phyloP scores from a whole-genome alignment of 92 coral and sea anemone species.

The Phymanthus crucifer region DNA sequence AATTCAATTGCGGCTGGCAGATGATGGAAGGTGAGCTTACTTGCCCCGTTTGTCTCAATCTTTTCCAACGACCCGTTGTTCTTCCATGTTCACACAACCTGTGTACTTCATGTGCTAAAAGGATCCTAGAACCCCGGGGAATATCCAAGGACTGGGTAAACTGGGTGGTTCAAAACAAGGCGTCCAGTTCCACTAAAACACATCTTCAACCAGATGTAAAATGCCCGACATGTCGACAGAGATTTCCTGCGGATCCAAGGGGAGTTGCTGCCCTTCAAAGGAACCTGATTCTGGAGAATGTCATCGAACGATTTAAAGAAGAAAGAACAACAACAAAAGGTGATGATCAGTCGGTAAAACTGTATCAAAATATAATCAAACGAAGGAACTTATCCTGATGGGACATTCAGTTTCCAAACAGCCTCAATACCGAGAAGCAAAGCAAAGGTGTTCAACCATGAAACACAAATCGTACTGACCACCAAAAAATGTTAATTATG shows the following conservation, averaged over 20 bases:
- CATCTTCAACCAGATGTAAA: constrained; percentile 87
- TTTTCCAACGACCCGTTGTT: constrained; percentile 76
- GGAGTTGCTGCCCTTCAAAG: constrained; percentile 80
- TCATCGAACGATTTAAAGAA: constrained; percentile 81
- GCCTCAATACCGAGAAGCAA: too few relatives aligned
- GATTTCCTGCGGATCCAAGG: constrained; percentile 72
- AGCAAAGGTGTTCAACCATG: not conserved
- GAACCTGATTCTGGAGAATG: constrained; percentile 76
- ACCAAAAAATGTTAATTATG: too few relatives aligned
- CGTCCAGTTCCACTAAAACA: constrained; percentile 57
- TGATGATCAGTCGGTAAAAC: not conserved
- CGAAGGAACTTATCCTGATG: not conserved
- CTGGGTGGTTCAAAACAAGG: constrained; percentile 74
- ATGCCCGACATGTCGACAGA: constrained; percentile 83
- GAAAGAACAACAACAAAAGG: constrained; percentile 76
- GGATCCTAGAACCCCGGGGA: constrained; percentile 78
- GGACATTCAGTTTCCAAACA: not conserved
- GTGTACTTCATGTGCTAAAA: constrained; percentile 77
- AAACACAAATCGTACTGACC: not conserved
- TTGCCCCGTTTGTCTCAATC: constrained; percentile 80
- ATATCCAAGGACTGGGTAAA: constrained; percentile 82
- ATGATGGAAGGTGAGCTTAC: constrained; percentile 78
- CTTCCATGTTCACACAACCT: constrained; percentile 87
- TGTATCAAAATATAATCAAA: constrained; percentile 6
- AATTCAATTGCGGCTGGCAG: too few relatives aligned